These are phyloP conservation scores for Sialis lutaria DNA, from an alignment of 2,888 invertebrate species.

Conservation along the genomic window DNA sequence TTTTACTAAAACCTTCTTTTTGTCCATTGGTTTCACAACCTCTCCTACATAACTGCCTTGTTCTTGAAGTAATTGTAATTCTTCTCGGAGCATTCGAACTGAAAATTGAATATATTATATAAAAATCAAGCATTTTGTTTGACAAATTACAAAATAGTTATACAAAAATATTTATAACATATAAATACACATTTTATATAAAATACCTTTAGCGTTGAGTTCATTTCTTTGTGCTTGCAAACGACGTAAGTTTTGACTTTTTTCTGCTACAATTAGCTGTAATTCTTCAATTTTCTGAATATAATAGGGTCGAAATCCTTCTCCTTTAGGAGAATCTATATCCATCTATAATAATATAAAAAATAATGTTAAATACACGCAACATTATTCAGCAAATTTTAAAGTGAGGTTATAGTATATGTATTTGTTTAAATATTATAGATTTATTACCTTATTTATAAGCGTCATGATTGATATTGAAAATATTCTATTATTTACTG, in stretches of 20 bases:
- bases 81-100: constrained; percentile 96
- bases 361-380: neutral
- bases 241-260: constrained; percentile 90
- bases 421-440: no score
- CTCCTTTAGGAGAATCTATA: constrained; percentile 54
- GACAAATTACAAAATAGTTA: neutral
- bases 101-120: constrained; percentile 13
- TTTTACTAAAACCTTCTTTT: constrained; percentile 97
- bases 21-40: constrained; percentile 99
- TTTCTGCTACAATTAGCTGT: constrained; percentile 90
- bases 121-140: neutral
- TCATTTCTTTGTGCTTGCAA: constrained; percentile 97
- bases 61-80: constrained; percentile 87
- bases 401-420: no score
- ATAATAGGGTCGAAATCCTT: constrained; percentile 90
- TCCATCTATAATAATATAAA: constrained; percentile 40
- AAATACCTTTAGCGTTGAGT: constrained; percentile 85
- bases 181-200: neutral
- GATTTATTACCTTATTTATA: no score
- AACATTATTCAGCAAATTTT: neutral
- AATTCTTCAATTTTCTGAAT: constrained; percentile 96
- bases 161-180: neutral
- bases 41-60: constrained; percentile 99
- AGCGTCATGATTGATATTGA: no score
- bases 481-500: no score